A percentile compares a stretch with the other conserved stretches of the same genome.
Evolutionary conservation across 2,888 invertebrate genomes (phyloP).

Genomic region (Nomada goodeniana): DNA sequence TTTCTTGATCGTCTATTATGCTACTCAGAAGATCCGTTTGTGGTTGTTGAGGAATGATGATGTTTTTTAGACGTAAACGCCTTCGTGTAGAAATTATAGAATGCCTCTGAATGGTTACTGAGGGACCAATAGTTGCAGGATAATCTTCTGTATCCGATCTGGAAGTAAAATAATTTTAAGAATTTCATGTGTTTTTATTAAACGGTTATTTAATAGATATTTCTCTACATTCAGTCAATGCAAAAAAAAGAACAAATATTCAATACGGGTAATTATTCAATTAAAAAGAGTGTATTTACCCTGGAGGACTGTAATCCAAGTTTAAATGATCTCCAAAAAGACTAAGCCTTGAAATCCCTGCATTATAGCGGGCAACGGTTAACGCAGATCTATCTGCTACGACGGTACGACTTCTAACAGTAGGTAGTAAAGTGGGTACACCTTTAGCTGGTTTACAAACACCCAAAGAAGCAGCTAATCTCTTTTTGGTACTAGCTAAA

Average conservation of each 20-base stretch:
- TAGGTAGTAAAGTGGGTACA: constrained; percentile 64
- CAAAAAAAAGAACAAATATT: too few relatives aligned
- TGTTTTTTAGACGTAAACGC: constrained; percentile 77
- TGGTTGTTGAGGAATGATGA: constrained; percentile 66
- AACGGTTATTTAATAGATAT: not conserved
- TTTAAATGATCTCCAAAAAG: constrained; percentile 89
- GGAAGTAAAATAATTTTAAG: constrained; percentile 23
- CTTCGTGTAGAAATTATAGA: constrained; percentile 76
- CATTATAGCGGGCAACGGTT: constrained; percentile 77
- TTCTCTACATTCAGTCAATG: not conserved
- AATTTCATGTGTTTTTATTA: constrained; percentile 11
- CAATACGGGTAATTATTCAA: not conserved
- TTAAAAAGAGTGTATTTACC: constrained; percentile 72
- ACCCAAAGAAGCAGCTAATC: constrained; percentile 85
- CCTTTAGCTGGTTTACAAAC: constrained; percentile 76
- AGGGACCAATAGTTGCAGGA: constrained; percentile 69
- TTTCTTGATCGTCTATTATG: constrained; percentile 89
- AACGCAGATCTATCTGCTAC: constrained; percentile 65
- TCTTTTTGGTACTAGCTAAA: constrained; percentile 80
- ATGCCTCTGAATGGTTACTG: constrained; percentile 75
- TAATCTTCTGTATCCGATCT: constrained; percentile 76
- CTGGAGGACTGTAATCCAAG: constrained; percentile 86
- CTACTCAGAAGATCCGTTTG: constrained; percentile 87
- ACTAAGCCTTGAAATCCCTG: constrained; percentile 86
- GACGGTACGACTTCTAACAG: constrained; percentile 63